These are phyloP conservation scores for Petroica traversi DNA, from an alignment of 2,113 vertebrate genomes.

Conservation along the genomic window DNA sequence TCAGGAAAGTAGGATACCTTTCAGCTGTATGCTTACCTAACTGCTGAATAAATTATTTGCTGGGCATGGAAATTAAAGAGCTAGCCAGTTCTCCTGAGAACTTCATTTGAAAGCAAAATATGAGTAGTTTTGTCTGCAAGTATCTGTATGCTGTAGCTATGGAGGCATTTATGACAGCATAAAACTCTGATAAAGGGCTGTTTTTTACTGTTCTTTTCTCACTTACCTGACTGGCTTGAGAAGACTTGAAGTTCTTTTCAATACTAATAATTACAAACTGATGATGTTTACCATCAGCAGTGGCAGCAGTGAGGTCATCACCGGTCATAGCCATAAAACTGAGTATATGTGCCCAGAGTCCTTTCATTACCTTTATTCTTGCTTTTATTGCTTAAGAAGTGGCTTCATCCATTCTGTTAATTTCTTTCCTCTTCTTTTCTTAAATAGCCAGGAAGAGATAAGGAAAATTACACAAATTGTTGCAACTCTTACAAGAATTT, in stretches of 20 bases:
- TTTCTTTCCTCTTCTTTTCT: neutral
- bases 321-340: neutral
- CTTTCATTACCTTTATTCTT: neutral
- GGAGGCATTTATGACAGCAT: neutral
- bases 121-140: neutral
- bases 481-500: neutral
- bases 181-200: neutral
- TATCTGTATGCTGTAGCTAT: neutral
- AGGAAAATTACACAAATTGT: neutral
- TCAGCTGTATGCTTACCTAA: neutral
- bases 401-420: neutral
- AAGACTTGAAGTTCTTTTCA: neutral
- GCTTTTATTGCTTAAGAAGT: neutral
- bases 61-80: neutral
- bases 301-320: neutral
- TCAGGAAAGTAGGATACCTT: neutral
- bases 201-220: neutral
- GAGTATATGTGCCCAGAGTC: neutral
- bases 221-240: neutral
- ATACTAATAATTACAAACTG: neutral
- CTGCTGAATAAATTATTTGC: neutral
- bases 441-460: neutral
- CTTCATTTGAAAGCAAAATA: neutral
- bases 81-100: neutral
- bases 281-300: neutral